Conservation (phyloP, 2,113 vertebrate genomes). For the Zapornia atra region DNA sequence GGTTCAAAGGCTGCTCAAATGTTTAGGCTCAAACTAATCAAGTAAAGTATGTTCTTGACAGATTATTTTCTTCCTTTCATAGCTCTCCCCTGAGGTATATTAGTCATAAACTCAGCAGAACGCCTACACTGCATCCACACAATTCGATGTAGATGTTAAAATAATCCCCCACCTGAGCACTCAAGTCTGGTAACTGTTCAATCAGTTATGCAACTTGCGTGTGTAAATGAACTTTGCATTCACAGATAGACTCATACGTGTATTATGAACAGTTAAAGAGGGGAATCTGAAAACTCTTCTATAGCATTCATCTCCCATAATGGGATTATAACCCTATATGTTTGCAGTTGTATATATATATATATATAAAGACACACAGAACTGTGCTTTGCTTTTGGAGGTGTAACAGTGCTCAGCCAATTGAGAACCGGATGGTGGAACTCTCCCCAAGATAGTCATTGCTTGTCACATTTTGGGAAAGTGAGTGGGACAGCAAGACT, state of each 20-base stretch:
- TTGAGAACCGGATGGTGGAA: background rate
- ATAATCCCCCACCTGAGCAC: conserved; percentile 12
- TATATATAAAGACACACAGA: background rate
- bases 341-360: background rate
- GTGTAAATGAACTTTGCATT: background rate
- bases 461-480: background rate
- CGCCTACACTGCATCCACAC: background rate
- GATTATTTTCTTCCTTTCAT: conserved; percentile 3
- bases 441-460: background rate
- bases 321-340: background rate
- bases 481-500: background rate
- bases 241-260: background rate
- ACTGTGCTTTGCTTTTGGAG: background rate
- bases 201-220: background rate
- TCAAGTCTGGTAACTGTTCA: conserved; percentile 2
- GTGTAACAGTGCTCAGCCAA: background rate
- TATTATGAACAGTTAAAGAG: background rate
- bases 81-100: background rate
- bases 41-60: conserved; percentile 3
- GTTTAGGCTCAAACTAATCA: conserved; percentile 31
- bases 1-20: conserved; percentile 32
- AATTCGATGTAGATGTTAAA: conserved; percentile 20
- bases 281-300: background rate
- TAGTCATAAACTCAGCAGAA: conserved; percentile 28
- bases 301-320: background rate